Evolutionary conservation across 2,888 invertebrate species (phyloP).

Genomic region (Drymonia ruficornis): DNA sequence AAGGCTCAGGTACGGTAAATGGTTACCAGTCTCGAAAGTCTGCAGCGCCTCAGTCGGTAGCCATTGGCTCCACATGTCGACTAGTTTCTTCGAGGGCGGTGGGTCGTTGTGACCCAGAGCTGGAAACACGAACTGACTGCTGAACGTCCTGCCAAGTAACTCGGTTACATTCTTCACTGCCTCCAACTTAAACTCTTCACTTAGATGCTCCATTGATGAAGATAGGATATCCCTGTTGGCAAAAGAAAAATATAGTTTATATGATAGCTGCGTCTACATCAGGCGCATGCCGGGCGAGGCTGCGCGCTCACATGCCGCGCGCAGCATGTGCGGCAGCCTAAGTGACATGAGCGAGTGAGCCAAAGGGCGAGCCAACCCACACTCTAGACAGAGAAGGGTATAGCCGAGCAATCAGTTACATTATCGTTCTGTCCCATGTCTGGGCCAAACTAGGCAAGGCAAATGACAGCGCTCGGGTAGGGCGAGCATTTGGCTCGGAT

Average conservation of each 20-base stretch:
- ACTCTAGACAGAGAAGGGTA: too few species aligned
- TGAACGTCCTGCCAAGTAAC: constrained; percentile 91
- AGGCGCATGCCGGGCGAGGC: too few species aligned
- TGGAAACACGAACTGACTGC: constrained; percentile 95
- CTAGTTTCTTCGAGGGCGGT: constrained; percentile 86
- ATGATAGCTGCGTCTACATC: too few species aligned
- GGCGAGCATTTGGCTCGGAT: too few species aligned
- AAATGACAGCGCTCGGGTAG: too few species aligned
- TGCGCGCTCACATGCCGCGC: too few species aligned
- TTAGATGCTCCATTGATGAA: constrained; percentile 88
- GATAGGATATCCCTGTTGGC: constrained; percentile 92
- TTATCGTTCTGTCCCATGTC: too few species aligned
- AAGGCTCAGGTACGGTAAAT: neutral
- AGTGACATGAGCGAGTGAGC: too few species aligned
- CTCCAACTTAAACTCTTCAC: constrained; percentile 88
- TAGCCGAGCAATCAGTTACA: too few species aligned
- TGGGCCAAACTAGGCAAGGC: too few species aligned
- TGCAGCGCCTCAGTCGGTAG: constrained; percentile 92
- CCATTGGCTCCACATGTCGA: constrained; percentile 94
- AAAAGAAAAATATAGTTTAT: neutral
- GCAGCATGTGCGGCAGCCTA: too few species aligned
- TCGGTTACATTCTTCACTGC: constrained; percentile 93
- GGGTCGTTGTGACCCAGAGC: constrained; percentile 96
- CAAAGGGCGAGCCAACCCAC: too few species aligned
- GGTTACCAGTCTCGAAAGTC: constrained; percentile 92